These are phyloP conservation scores for Sipha maydis DNA, from an alignment of 2,888 invertebrate species.

Conservation along the genomic window DNA sequence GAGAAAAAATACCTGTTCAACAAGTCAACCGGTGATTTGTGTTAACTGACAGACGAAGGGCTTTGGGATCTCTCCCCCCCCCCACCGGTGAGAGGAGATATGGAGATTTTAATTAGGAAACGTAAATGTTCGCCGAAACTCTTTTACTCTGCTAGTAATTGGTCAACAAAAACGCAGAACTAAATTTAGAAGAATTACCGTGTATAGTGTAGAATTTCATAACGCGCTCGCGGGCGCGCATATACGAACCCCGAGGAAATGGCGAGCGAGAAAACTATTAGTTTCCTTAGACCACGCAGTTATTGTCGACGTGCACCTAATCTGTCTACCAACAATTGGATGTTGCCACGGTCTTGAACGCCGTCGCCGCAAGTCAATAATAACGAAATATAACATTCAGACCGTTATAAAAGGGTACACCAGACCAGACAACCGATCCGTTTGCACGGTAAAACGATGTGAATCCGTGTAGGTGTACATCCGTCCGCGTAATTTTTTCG, in stretches of 20 bases:
- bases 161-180: not conserved
- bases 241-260: not conserved
- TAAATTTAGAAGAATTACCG: too few species aligned
- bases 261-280: not conserved
- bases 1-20: slow-evolving; percentile 32
- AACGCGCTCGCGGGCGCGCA: not conserved
- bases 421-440: too few species aligned
- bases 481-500: not conserved
- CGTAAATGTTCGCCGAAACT: not conserved
- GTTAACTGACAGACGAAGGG: not conserved
- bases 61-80: not conserved
- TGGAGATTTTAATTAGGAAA: not conserved
- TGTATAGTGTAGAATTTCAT: not conserved
- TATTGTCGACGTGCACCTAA: too few species aligned
- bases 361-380: too few species aligned
- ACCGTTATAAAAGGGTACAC: too few species aligned
- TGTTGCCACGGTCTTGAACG: too few species aligned
- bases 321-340: too few species aligned
- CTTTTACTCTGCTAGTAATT: not conserved
- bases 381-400: too few species aligned
- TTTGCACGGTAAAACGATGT: too few species aligned
- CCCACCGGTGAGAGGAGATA: not conserved
- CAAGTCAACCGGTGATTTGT: slow-evolving; percentile 35
- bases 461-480: too few species aligned
- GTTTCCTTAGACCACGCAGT: too few species aligned